A percentile compares a stretch with the other conserved stretches of the same genome.
These are phyloP conservation scores for Sebastes glaucus DNA, from an alignment of 2,797 vertebrate genomes.

Conservation along the genomic window DNA sequence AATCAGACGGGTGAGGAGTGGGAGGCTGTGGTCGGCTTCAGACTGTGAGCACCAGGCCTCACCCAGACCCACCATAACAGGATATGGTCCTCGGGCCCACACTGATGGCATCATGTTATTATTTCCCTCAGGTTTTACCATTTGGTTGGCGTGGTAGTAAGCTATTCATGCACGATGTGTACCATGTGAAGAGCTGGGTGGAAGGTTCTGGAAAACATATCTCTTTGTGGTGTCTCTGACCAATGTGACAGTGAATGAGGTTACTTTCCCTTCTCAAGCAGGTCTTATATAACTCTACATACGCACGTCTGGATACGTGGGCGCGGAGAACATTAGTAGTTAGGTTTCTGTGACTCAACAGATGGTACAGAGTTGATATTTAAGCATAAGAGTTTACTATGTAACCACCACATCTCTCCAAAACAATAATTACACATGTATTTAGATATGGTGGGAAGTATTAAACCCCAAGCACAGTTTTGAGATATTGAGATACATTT, in stretches of 20 bases:
- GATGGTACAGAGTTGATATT: conserved; percentile 38
- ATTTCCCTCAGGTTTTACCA: conserved; percentile 60
- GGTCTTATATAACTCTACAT: conserved; percentile 71
- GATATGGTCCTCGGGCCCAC: conserved; percentile 70
- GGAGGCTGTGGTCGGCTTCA: conserved; percentile 73
- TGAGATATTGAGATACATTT: neutral
- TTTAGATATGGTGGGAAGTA: neutral
- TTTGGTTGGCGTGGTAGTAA: conserved; percentile 49
- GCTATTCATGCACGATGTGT: conserved; percentile 27
- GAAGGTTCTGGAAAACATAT: conserved; percentile 68
- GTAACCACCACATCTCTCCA: conserved; percentile 32
- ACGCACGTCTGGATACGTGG: conserved; percentile 56
- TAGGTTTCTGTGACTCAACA: conserved; percentile 71
- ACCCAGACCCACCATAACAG: conserved; percentile 78
- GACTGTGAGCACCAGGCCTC: conserved; percentile 64
- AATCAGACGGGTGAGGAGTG: conserved; percentile 77
- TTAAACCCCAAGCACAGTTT: neutral
- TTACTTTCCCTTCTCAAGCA: conserved; percentile 52
- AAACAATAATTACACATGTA: conserved; percentile 30
- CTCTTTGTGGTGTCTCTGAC: conserved; percentile 56
- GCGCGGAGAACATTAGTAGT: conserved; percentile 68
- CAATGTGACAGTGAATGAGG: conserved; percentile 48
- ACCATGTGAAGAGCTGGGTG: conserved; percentile 36
- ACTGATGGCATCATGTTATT: conserved; percentile 63
- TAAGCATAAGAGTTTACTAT: conserved; percentile 34